These are phyloP conservation scores for Melangyna quadrimaculata DNA, from an alignment of 2,888 invertebrate species.

Conservation along the genomic window DNA sequence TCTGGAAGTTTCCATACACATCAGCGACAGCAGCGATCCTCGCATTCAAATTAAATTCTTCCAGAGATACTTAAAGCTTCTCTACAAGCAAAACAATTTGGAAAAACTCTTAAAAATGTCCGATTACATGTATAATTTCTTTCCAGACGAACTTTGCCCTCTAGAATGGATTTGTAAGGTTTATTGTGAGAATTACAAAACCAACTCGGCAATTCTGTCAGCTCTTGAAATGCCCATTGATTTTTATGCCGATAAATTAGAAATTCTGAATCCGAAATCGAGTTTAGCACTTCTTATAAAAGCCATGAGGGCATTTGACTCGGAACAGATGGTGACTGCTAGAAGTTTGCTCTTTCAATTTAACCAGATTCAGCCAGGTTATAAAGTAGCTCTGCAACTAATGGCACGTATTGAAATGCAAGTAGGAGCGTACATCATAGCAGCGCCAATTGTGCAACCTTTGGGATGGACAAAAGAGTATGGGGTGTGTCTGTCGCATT, in stretches of 20 bases:
- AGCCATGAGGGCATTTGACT: conserved; percentile 83
- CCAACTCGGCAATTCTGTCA: conserved; percentile 37
- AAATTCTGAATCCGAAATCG: conserved; percentile 83
- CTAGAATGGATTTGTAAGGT: conserved; percentile 85
- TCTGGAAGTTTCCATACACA: conserved; percentile 74
- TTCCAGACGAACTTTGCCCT: conserved; percentile 82
- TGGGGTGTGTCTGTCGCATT: conserved; percentile 76
- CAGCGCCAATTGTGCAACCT: conserved; percentile 75
- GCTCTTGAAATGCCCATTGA: conserved; percentile 79
- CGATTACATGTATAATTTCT: conserved; percentile 81
- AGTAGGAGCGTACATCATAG: conserved; percentile 82
- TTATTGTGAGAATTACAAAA: conserved; percentile 81
- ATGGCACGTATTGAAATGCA: conserved; percentile 81
- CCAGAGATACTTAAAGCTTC: conserved; percentile 78
- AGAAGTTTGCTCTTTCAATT: conserved; percentile 81
- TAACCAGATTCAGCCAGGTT: conserved; percentile 80
- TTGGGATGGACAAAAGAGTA: conserved; percentile 72
- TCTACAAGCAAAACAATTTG: conserved; percentile 79
- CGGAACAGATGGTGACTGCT: conserved; percentile 83
- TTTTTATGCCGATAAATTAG: conserved; percentile 82
- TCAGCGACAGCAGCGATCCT: conserved; percentile 40
- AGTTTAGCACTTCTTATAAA: conserved; percentile 84
- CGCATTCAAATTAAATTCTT: conserved; percentile 73
- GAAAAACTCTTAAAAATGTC: conserved; percentile 81
- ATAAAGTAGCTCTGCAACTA: conserved; percentile 82